These are phyloP conservation scores for Ataeniobius toweri DNA, from an alignment of 2,797 vertebrate genomes.

Conservation along the genomic window DNA sequence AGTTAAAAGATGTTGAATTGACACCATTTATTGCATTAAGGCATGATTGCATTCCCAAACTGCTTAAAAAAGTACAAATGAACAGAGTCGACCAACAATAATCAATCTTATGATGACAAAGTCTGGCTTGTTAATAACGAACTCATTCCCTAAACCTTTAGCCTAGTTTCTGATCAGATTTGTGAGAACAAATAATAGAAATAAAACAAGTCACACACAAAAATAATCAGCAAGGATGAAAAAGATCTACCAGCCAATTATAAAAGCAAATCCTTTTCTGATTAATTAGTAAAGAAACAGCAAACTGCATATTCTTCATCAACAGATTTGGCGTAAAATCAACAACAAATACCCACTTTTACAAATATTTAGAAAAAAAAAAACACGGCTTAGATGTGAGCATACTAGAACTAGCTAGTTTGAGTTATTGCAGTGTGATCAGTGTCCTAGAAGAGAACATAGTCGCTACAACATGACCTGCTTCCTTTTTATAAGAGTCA, in stretches of 20 bases:
- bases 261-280: slow-evolving; percentile 4
- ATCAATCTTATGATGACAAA: slow-evolving; percentile 64
- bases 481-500: slow-evolving; percentile 48
- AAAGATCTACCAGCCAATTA: slow-evolving; percentile 60
- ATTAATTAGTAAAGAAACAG: slow-evolving; percentile 56
- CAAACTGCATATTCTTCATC: slow-evolving; percentile 66
- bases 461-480: slow-evolving; percentile 36
- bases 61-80: slow-evolving; percentile 76
- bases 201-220: slow-evolving; percentile 42
- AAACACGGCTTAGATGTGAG: slow-evolving; percentile 12
- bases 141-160: slow-evolving; percentile 30
- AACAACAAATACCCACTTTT: slow-evolving; percentile 40
- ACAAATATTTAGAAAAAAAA: slow-evolving; percentile 11
- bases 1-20: slow-evolving; percentile 41
- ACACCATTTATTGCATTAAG: slow-evolving; percentile 81
- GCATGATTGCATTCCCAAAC: slow-evolving; percentile 76
- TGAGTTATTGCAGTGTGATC: slow-evolving; percentile 57
- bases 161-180: slow-evolving; percentile 30
- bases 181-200: slow-evolving; percentile 43
- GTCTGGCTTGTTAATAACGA: slow-evolving; percentile 41
- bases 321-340: slow-evolving; percentile 63
- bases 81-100: slow-evolving; percentile 58
- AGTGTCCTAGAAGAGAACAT: slow-evolving; percentile 25
- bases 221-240: slow-evolving; percentile 48
- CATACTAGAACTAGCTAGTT: slow-evolving; percentile 5